Evolutionary conservation across 2,888 invertebrate genomes (phyloP).

Genomic region (Nipponacmea schrenckii): DNA sequence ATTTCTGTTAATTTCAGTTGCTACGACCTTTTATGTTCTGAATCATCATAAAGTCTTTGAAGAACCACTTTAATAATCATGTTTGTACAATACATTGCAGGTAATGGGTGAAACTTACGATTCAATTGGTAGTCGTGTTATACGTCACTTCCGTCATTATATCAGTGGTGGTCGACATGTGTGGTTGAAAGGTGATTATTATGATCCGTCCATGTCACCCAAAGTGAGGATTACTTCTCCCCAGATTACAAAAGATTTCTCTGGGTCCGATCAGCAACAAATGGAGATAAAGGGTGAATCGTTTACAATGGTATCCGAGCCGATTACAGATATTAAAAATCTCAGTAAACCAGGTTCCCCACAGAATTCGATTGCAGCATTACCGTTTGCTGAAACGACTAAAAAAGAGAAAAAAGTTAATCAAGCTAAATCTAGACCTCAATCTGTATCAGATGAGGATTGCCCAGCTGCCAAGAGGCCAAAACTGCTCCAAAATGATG

Average conservation of each 20-base stretch:
- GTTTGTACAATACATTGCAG: slow-evolving; percentile 33
- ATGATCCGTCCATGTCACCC: slow-evolving; percentile 34
- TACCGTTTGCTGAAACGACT: too few species aligned
- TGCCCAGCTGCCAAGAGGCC: too few species aligned
- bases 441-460: too few species aligned
- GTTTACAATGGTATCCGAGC: too few species aligned
- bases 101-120: slow-evolving; percentile 62
- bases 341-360: too few species aligned
- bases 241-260: background rate
- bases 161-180: slow-evolving; percentile 54
- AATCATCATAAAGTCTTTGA: too few species aligned
- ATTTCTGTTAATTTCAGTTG: background rate
- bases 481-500: too few species aligned
- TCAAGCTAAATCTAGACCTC: too few species aligned
- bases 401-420: too few species aligned
- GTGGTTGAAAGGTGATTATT: slow-evolving; percentile 57
- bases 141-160: slow-evolving; percentile 61
- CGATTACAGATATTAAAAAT: too few species aligned
- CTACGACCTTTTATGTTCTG: background rate
- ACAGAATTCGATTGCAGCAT: too few species aligned
- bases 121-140: slow-evolving; percentile 60
- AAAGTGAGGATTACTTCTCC: background rate
- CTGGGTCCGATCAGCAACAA: background rate
- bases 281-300: too few species aligned
- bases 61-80: background rate